These are phyloP conservation scores for Clivina fossor DNA, from an alignment of 2,888 invertebrate species.

Conservation along the genomic window DNA sequence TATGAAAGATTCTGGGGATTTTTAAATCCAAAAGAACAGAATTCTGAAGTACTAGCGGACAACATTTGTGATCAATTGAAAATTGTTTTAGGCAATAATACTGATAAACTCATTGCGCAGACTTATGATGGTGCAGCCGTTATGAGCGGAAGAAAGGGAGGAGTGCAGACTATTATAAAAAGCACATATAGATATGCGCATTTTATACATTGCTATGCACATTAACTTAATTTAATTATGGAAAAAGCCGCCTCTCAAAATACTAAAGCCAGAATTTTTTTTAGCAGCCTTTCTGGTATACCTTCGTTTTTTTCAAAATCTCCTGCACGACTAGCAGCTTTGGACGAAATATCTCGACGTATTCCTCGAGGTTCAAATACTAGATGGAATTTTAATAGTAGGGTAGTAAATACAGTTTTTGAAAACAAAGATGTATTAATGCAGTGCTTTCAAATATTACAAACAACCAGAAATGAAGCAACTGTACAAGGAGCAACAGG, in stretches of 20 bases:
- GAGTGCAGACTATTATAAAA: constrained; percentile 39
- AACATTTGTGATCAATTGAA: constrained; percentile 37
- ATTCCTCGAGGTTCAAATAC: constrained; percentile 30
- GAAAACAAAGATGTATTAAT: constrained; percentile 39
- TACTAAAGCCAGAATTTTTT: constrained; percentile 36
- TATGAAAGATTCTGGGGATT: constrained; percentile 43
- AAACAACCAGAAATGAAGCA: constrained; percentile 31
- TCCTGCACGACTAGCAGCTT: constrained; percentile 38
- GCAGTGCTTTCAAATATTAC: constrained; percentile 41
- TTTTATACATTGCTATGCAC: constrained; percentile 39
- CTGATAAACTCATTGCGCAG: constrained; percentile 42
- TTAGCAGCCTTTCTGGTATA: constrained; percentile 36
- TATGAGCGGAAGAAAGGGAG: constrained; percentile 39
- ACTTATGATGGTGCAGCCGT: constrained; percentile 43
- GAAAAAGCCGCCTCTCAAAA: constrained; percentile 29
- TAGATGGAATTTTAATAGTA: constrained; percentile 38
- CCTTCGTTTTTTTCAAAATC: constrained; percentile 39
- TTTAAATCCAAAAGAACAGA: constrained; percentile 38
- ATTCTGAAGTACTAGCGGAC: constrained; percentile 35
- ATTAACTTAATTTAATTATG: constrained; percentile 39
- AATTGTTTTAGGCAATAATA: constrained; percentile 35
- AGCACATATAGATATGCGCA: constrained; percentile 27
- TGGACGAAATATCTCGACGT: constrained; percentile 37
- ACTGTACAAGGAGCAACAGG: constrained; percentile 21
- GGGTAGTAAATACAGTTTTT: constrained; percentile 36